These are phyloP conservation scores for Melanitta fusca DNA, from an alignment of 2,797 vertebrate species.

Conservation along the genomic window DNA sequence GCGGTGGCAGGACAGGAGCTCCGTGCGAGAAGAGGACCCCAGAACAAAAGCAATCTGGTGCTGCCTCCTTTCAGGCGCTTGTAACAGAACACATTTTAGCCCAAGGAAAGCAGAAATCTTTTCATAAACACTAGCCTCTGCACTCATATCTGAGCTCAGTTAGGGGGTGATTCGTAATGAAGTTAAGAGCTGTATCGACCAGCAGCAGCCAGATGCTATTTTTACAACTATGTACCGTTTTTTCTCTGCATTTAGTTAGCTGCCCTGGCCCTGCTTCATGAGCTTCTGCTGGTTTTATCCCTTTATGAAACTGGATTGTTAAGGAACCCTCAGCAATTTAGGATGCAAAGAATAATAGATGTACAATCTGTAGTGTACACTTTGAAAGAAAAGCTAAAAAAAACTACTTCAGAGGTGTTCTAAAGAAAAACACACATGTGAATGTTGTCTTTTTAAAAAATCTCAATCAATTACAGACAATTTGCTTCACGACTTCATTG, in stretches of 20 bases:
- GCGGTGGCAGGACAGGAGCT: too few species aligned
- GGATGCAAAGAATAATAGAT: not conserved
- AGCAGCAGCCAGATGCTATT: not conserved
- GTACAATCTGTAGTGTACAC: not conserved
- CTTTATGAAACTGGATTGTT: not conserved
- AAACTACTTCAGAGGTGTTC: not conserved
- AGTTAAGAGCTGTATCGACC: too few species aligned
- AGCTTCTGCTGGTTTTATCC: not conserved
- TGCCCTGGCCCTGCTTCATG: not conserved
- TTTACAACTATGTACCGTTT: rapidly evolving
- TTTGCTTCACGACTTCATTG: not conserved
- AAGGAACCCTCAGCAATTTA: not conserved
- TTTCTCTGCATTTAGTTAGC: too few species aligned
- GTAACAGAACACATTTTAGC: not conserved
- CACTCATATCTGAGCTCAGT: not conserved
- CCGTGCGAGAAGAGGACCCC: not conserved
- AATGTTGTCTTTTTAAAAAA: not conserved
- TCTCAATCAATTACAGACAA: not conserved
- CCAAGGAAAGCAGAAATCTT: not conserved
- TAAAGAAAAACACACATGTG: not conserved
- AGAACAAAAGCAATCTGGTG: too few species aligned
- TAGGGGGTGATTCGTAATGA: rapidly evolving
- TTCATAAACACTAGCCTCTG: rapidly evolving
- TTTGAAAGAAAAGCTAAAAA: not conserved
- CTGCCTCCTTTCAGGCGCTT: not conserved